Percentiles rank a stretch among this genome's conserved stretches.
phyloP scores from a whole-genome alignment of 1,140 invertebrate species.

The Drosophila parvula region DNA sequence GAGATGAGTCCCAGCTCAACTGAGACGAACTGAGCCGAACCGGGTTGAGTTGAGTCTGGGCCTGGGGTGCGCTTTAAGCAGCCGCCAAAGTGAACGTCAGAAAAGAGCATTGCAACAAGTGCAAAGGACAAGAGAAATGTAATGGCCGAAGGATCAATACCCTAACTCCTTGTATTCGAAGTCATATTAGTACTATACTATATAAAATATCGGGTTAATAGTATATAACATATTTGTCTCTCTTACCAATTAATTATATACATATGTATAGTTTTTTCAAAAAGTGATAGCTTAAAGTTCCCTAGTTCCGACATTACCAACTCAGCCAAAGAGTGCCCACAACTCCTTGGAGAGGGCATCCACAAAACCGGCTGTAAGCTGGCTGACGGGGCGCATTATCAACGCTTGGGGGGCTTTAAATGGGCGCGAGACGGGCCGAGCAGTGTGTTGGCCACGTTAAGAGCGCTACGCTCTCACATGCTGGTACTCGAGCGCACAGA shows the following conservation, averaged over 20 bases:
- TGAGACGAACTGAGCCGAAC: constrained; percentile 25
- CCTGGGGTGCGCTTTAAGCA: constrained; percentile 35
- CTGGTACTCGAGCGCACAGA: constrained; percentile 14
- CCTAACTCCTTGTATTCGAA: not conserved
- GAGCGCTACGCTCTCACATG: constrained; percentile 55
- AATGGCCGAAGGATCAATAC: constrained; percentile 16
- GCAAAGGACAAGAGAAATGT: constrained; percentile 8
- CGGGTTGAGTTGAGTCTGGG: not conserved
- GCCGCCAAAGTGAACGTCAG: constrained; percentile 70
- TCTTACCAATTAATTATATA: too few species aligned
- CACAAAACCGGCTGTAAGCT: constrained; percentile 66
- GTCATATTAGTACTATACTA: too few species aligned
- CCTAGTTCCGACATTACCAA: not conserved
- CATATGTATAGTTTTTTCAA: too few species aligned
- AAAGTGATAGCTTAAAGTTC: too few species aligned
- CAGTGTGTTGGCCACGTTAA: constrained; percentile 60
- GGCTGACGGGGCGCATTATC: constrained; percentile 69
- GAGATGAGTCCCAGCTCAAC: constrained; percentile 18
- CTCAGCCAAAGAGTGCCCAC: not conserved
- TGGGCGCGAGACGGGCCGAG: constrained; percentile 60
- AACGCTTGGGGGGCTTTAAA: constrained; percentile 80
- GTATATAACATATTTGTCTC: too few species aligned
- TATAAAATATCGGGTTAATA: too few species aligned
- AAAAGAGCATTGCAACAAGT: constrained; percentile 68
- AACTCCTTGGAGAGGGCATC: constrained; percentile 34